Evolutionary conservation across 2,797 vertebrate genomes (phyloP).

Genomic region (Acridotheres tristis): DNA sequence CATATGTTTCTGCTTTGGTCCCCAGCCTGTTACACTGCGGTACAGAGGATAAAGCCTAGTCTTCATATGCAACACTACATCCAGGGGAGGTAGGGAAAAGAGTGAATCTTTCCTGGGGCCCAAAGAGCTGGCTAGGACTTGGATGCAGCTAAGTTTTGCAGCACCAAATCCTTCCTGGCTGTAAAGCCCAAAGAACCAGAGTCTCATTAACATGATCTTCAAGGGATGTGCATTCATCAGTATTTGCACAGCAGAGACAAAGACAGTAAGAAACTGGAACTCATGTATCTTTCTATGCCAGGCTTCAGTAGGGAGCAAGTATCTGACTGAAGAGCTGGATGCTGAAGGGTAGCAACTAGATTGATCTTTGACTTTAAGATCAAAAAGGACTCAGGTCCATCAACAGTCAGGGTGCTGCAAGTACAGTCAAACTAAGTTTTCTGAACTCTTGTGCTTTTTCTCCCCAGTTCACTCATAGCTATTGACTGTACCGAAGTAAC

Average conservation of each 20-base stretch:
- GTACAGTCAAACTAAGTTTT: neutral
- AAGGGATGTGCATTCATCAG: neutral
- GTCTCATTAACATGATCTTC: neutral
- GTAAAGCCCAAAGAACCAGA: neutral
- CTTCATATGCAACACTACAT: neutral
- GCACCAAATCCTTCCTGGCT: neutral
- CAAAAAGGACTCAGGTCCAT: neutral
- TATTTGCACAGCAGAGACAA: neutral
- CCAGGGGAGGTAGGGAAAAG: neutral
- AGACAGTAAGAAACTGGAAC: neutral
- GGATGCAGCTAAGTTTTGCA: neutral
- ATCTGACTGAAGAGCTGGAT: neutral
- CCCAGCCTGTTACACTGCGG: neutral
- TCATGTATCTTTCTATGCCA: neutral
- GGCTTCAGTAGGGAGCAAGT: neutral
- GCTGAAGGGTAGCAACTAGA: neutral
- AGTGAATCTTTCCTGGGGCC: neutral
- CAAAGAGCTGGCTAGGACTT: neutral
- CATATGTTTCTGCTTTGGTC: constrained; percentile 54
- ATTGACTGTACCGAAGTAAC: neutral
- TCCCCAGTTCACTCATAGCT: neutral
- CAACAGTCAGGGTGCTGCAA: neutral
- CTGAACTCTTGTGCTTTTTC: neutral
- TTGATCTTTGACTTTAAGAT: neutral
- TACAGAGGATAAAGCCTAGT: neutral